These are phyloP conservation scores for Gallinago undulata DNA, from an alignment of 2,113 vertebrate genomes.

Conservation along the genomic window DNA sequence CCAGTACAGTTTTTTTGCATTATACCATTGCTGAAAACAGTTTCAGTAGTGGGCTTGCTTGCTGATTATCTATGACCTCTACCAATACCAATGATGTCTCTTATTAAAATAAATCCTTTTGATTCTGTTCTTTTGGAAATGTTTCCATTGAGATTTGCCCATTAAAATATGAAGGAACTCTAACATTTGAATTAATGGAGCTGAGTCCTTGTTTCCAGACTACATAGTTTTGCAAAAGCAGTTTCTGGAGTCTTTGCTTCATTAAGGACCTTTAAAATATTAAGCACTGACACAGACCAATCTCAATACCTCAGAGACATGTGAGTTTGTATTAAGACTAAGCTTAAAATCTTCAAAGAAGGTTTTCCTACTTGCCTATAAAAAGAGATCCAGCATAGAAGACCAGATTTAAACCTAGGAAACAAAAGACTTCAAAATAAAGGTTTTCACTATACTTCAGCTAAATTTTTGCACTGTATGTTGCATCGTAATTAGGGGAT, in stretches of 20 bases:
- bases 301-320: neutral
- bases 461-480: neutral
- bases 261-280: slow-evolving; percentile 1
- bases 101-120: slow-evolving; percentile 16
- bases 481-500: neutral
- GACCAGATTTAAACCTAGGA: neutral
- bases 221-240: neutral
- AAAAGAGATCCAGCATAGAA: neutral
- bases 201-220: neutral
- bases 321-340: slow-evolving; percentile 9
- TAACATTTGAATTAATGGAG: neutral
- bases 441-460: neutral
- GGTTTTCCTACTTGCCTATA: neutral
- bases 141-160: neutral
- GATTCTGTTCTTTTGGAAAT: neutral
- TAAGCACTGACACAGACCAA: neutral
- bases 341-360: neutral
- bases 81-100: neutral
- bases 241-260: neutral
- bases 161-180: slow-evolving; percentile 43
- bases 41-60: neutral
- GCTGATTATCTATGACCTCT: slow-evolving; percentile 12
- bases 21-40: neutral
- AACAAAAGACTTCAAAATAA: neutral
- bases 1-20: neutral